A percentile compares a stretch with the other conserved stretches of the same genome.
Evolutionary conservation across 2,888 invertebrate species (phyloP).

Genomic region (Phytoseiulus persimilis): DNA sequence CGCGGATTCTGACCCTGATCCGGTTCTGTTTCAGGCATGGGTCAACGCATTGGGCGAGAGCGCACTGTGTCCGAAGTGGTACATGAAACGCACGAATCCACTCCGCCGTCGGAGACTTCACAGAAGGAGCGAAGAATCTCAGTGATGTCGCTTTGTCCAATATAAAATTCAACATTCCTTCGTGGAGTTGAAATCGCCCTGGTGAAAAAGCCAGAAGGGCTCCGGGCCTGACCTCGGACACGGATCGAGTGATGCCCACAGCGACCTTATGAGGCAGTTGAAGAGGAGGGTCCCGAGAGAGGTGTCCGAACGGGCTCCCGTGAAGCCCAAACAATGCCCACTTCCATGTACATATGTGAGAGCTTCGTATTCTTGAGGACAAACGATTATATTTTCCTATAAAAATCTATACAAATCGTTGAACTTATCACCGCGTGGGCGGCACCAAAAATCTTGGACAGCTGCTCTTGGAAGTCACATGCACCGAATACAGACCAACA

Average conservation of each 20-base stretch:
- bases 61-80: constrained; percentile 27
- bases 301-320: background rate
- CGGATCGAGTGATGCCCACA: background rate
- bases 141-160: constrained; percentile 34
- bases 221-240: background rate
- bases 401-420: background rate
- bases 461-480: background rate
- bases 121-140: constrained; percentile 29
- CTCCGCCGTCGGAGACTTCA: background rate
- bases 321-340: background rate
- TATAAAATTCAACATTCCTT: background rate
- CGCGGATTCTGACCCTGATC: background rate
- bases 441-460: background rate
- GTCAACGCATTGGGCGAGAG: background rate
- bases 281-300: background rate
- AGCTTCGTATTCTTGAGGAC: background rate
- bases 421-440: background rate
- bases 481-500: background rate
- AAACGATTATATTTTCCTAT: background rate
- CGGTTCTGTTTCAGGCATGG: background rate
- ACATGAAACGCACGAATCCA: background rate
- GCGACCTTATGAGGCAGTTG: background rate
- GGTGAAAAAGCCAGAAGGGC: background rate
- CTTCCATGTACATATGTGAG: background rate
- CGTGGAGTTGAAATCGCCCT: background rate